phyloP scores from a whole-genome alignment of 2,888 invertebrate species.

The Seladonia tumulorum region DNA sequence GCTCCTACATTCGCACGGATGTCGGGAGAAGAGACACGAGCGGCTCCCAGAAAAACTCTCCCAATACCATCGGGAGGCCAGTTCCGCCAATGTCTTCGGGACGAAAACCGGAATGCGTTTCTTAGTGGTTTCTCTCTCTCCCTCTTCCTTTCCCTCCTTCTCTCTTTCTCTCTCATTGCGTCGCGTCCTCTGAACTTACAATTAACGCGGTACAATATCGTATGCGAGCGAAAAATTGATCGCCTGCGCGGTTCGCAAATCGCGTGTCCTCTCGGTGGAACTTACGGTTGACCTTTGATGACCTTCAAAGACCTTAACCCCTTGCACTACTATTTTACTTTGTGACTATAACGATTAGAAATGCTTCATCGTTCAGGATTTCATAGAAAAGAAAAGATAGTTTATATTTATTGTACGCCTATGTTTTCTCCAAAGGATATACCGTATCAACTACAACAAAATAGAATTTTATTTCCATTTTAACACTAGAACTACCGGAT shows the following conservation, averaged over 20 bases:
- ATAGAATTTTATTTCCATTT: too few species aligned
- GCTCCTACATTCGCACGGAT: slow-evolving; percentile 68
- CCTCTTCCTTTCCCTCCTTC: too few species aligned
- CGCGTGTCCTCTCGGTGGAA: background rate
- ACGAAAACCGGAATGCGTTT: slow-evolving; percentile 74
- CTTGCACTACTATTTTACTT: too few species aligned
- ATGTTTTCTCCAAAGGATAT: too few species aligned
- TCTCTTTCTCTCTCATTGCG: slow-evolving; percentile 4
- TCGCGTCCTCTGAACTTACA: slow-evolving; percentile 64
- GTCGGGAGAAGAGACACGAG: slow-evolving; percentile 71
- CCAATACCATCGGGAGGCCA: slow-evolving; percentile 62
- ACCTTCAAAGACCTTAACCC: too few species aligned
- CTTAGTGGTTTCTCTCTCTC: slow-evolving; percentile 47
- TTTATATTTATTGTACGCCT: too few species aligned
- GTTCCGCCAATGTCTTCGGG: slow-evolving; percentile 68
- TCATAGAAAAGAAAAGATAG: too few species aligned
- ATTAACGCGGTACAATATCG: slow-evolving; percentile 70
- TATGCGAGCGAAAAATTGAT: slow-evolving; percentile 40
- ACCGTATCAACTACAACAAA: too few species aligned
- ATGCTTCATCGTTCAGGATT: too few species aligned
- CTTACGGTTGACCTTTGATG: too few species aligned
- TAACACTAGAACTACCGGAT: too few species aligned
- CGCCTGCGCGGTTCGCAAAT: background rate
- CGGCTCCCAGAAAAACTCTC: slow-evolving; percentile 62
- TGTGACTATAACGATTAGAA: too few species aligned